Percentiles rank a stretch among this genome's conserved stretches.
phyloP scores from a whole-genome alignment of 2,888 invertebrate genomes.

The Spodoptera picta region DNA sequence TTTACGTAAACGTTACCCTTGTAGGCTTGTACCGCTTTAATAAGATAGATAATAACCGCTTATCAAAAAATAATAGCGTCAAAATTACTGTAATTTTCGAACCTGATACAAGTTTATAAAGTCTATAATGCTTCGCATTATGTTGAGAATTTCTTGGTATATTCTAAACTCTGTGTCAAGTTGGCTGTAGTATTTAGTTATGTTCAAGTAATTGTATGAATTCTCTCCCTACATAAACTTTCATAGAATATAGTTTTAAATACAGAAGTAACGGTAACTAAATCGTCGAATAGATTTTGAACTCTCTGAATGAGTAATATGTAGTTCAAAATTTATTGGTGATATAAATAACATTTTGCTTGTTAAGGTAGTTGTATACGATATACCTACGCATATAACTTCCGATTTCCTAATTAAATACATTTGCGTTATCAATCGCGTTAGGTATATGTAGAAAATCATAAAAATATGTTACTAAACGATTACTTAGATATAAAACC shows the following conservation, averaged over 20 bases:
- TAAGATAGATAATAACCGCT: conserved; percentile 23
- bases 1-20: conserved; percentile 27
- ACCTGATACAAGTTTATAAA: conserved; percentile 11
- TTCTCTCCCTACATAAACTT: not conserved
- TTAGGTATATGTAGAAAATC: no score
- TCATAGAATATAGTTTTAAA: conserved; percentile 4
- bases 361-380: no score
- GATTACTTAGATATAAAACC: no score
- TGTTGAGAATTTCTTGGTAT: conserved; percentile 18
- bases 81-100: conserved; percentile 35
- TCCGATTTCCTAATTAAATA: no score
- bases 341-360: no score
- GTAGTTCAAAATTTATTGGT: no score
- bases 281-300: no score
- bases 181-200: not conserved
- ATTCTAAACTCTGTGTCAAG: conserved; percentile 17
- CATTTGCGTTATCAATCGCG: no score
- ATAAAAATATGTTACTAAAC: no score
- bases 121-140: conserved; percentile 17
- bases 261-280: not conserved
- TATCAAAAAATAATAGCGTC: conserved; percentile 35
- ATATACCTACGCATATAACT: no score
- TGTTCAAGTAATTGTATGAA: not conserved
- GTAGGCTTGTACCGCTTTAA: conserved; percentile 25
- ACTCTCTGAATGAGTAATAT: no score